Evolutionary conservation across 2,888 invertebrate genomes (phyloP), one percentile per base, ranked within the genome.

Genomic region (Thelaira solivaga): DNA sequence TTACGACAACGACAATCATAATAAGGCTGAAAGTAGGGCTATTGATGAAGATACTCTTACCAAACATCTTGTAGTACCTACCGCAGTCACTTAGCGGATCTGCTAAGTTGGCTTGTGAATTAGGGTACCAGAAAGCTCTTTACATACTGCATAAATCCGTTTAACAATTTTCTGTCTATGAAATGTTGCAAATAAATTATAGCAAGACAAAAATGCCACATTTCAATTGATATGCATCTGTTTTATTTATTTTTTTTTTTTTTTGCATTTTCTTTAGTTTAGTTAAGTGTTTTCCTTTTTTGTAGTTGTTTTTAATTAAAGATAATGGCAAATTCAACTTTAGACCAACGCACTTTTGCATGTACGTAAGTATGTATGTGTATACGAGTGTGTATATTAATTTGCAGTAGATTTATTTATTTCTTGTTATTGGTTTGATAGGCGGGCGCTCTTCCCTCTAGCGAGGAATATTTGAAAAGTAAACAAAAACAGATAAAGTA

Each of bases 171-270:
- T n/a, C 31, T 68, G 29, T 45, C 26, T 51, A 62, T 41, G 29
- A 49, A 62, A 68, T n/a, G n/a, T 68, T 62, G 57, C 49, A 73
- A 68, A 64, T 73, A 68, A 77, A 77, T 68, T 68, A 73, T 77
- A 18, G 26, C 49, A 73, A 43, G 49, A 68, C n/a, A 3, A 73
- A 76, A 59, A 57, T 68, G 62, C 73, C 72, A 77, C 73, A 68
- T 51, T 64, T 73, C 67, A 77, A 72, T 68, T 77, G 68, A 77
- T 77, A 73, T 73, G 72, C 73, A 77, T 77, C 77, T 77, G 72
- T 49, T 72, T 55, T 62, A 26, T 49, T n/a, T n/a, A n/a, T n/a
- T n/a, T n/a, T n/a, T n/a, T n/a, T n/a, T n/a, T n/a, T n/a, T n/a
- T n/a, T n/a, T n/a, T n/a, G n/a, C n/a, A n/a, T n/a, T 57, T 39